Evolutionary conservation across 2,797 vertebrate species (phyloP).

Genomic region (Pantherophis alleghaniensis): DNA sequence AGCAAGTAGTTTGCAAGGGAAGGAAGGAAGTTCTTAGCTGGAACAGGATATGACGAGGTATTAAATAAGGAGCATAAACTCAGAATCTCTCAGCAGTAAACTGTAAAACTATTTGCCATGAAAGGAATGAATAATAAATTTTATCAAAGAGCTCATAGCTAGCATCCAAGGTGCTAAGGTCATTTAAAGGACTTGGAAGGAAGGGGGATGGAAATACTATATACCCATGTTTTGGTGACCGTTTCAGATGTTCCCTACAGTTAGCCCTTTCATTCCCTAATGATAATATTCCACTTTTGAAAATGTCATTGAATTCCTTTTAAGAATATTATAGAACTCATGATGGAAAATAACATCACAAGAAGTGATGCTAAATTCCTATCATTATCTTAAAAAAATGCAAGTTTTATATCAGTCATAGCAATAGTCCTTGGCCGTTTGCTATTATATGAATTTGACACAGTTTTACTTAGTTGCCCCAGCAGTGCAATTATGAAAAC

Average conservation of each 20-base stretch:
- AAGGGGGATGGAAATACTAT: background rate
- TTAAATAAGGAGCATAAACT: background rate
- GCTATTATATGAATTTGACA: background rate
- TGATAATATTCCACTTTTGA: background rate
- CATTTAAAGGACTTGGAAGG: background rate
- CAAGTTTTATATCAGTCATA: background rate
- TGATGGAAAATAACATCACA: background rate
- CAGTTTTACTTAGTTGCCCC: background rate
- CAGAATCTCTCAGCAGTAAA: background rate
- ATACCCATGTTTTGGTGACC: background rate
- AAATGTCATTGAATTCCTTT: background rate
- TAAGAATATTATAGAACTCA: background rate
- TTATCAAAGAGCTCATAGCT: background rate
- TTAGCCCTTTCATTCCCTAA: background rate
- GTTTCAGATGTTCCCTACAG: background rate
- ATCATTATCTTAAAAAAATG: constrained; percentile 12
- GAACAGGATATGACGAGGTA: background rate
- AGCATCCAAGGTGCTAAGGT: background rate
- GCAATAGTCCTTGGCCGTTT: background rate
- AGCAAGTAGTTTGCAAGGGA: background rate
- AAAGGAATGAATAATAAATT: background rate
- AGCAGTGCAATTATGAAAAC: background rate
- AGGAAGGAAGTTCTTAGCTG: background rate
- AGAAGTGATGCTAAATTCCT: constrained; percentile 11
- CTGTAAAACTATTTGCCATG: background rate